These are phyloP conservation scores for Larimichthys polyactis DNA, from an alignment of 2,113 vertebrate genomes.

Conservation along the genomic window DNA sequence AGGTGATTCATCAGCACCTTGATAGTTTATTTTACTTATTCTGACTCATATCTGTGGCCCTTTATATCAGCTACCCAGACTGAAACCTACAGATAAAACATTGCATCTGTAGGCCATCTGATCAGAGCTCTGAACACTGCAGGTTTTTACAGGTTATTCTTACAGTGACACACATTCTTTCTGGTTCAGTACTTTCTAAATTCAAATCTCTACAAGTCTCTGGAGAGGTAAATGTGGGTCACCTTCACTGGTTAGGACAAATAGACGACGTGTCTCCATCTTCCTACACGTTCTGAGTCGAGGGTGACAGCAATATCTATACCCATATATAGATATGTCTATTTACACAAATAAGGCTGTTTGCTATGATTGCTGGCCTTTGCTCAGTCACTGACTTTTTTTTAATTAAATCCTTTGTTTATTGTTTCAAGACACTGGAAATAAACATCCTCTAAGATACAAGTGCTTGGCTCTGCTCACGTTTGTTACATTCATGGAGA, in stretches of 20 bases:
- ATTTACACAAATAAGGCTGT: conserved; percentile 69
- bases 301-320: conserved; percentile 53
- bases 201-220: conserved; percentile 27
- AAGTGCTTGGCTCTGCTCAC: conserved; percentile 37
- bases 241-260: conserved; percentile 23
- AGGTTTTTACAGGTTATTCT: conserved; percentile 13
- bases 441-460: conserved; percentile 66
- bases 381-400: conserved; percentile 45
- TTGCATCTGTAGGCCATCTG: conserved; percentile 10
- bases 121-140: conserved; percentile 24
- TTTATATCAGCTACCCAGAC: conserved; percentile 17
- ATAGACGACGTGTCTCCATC: conserved; percentile 38
- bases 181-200: conserved; percentile 13
- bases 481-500: conserved; percentile 30
- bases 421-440: conserved; percentile 71
- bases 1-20: conserved; percentile 54
- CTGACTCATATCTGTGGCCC: conserved; percentile 29
- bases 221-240: conserved; percentile 1
- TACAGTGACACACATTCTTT: conserved; percentile 39
- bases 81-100: conserved; percentile 38
- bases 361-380: conserved; percentile 60
- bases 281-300: conserved; percentile 35
- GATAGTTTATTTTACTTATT: conserved; percentile 55
- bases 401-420: conserved; percentile 79
- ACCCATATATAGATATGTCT: conserved; percentile 57